Percentiles rank a stretch among this genome's conserved stretches.
Evolutionary conservation across 2,797 vertebrate genomes (phyloP).

Genomic region (Pipistrellus pipistrellus): DNA sequence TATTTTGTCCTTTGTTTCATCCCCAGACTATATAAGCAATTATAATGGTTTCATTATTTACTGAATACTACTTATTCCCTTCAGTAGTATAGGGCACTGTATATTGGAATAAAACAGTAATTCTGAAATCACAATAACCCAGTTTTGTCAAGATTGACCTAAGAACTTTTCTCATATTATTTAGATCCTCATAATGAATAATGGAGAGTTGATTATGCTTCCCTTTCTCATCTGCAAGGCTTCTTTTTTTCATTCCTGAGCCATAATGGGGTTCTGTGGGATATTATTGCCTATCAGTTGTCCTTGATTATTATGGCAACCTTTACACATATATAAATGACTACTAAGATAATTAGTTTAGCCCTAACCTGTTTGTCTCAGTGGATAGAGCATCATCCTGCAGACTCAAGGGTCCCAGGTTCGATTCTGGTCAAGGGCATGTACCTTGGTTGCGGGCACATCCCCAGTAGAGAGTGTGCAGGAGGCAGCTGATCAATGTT

Average conservation of each 20-base stretch:
- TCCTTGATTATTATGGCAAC: neutral
- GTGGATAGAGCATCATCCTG: too few species aligned
- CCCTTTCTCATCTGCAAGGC: neutral
- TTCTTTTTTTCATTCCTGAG: constrained; percentile 20
- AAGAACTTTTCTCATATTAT: neutral
- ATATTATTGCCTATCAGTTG: neutral
- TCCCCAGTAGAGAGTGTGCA: too few species aligned
- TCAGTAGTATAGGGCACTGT: neutral
- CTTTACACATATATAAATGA: neutral
- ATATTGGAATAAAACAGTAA: neutral
- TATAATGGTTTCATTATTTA: neutral
- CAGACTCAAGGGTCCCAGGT: too few species aligned
- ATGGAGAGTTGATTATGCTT: neutral
- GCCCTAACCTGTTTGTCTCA: too few species aligned
- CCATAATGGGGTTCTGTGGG: neutral
- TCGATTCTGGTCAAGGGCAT: too few species aligned
- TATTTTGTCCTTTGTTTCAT: neutral
- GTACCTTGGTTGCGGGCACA: too few species aligned
- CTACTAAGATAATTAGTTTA: neutral
- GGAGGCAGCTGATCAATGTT: too few species aligned
- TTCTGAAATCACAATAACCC: neutral
- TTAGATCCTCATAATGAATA: neutral
- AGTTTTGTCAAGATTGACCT: neutral
- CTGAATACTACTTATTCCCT: neutral
- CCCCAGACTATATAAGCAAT: neutral